Base-by-base conservation (phyloP, 2,888 invertebrate species). In the Dorcus parallelipipedus region DNA sequence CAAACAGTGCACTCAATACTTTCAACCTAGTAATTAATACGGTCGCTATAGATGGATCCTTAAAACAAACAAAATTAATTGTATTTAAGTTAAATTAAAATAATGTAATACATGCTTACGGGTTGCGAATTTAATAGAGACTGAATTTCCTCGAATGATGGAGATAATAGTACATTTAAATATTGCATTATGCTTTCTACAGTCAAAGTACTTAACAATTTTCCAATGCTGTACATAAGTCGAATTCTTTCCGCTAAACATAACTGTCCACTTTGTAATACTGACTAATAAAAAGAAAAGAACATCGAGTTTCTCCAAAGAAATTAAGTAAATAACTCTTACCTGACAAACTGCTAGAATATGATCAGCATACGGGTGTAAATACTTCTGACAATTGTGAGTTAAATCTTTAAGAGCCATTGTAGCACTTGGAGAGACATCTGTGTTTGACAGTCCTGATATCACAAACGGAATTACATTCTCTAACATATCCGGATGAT, bases 361-460 rank as follows among this genome's bases (percentile, higher is more conserved):
- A 58, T 89, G 88, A 23, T 86, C 86, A 0, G 91, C 91, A 69
- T 87, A 90, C 0, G 90, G 89, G 49, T 86, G 83, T 65, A 96
- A 83, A 73, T 88, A 86, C 51, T 85, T 76, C 68, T 86, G 85
- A 73, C 94, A 94, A 75, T 94, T 93, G 39, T 89, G 82, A 38
- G 92, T 88, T 41, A 97, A 84, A 71, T 95, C 95, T 74, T 95
- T 92, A 9, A 96, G 81, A 23, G 96, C 95, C 76, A 95, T 86
- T 3, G 95, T 94, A 0, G 93, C 89, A 55, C 91, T 85, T 3
- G 91, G 88, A 0, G 90, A 86, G 60, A 91, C 88, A 33, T 86
- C 82, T 0, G 84, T 79, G 64, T 86, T 83, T 38, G 79, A 83
- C 9, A 93, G 76, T 1, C 90, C 89, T 39, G 87, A 79, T 10